Base-by-base conservation (phyloP, 2,888 invertebrate genomes). In the Timema cristinae region DNA sequence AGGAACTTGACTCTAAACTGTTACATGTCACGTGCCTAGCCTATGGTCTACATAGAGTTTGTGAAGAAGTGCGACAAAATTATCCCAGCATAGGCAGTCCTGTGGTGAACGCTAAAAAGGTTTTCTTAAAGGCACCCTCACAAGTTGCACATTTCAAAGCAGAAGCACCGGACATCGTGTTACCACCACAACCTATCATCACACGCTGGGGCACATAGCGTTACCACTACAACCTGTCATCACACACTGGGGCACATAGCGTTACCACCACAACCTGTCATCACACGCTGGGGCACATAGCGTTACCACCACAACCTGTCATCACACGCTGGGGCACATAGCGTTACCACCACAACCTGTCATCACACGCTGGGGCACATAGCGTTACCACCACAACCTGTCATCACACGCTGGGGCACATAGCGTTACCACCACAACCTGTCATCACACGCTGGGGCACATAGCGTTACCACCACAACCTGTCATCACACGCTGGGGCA, bases 151-250 rank as follows among this genome's bases (percentile, higher is more conserved):
- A 66, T 66, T 48, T 47, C 47, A 48, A 66, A 66, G 66, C 66
- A 32, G 2, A 66, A 48, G 10, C 66, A 8, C 48, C n/a, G 2
- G 5, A 66, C 66, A 66, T 66, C 48, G 48, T 4, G 32, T 32
- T 32, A 32, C 32, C 32, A 66, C 66, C 66, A 66, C 66, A n/a
- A 66, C 66, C 66, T 66, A 66, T 66, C 66, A 66, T 66, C 16
- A 66, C 66, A 32, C n/a, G 50, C 66, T 7, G 66, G 66, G 66
- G 7, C 66, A 66, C 16, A 15, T 15, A 4, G 63, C 32, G 32
- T 32, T 32, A 32, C 32, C 32, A 66, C 66, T 49, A 66, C 66
- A n/a, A 66, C 66, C 66, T 66, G 7, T 66, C 66, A 66, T 66
- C 16, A 66, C 66, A 32, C n/a, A 50, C 66, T 7, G 66, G 66